Base-by-base conservation (phyloP, 2,888 invertebrate species). In the Hydrotaea diabolus region DNA sequence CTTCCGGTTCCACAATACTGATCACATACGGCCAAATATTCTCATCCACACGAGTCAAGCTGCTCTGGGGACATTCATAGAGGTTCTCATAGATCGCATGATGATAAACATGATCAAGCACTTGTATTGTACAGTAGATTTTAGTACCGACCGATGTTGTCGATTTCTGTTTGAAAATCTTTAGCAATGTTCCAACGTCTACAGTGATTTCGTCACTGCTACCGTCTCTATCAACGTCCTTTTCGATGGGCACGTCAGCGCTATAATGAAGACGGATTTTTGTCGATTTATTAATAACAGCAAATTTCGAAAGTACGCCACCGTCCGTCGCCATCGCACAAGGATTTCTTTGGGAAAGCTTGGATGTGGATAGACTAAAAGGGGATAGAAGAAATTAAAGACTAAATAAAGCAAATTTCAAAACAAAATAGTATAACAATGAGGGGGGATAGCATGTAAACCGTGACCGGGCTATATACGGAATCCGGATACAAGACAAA, bases 11-110 rank as follows among this genome's bases (percentile, higher is more conserved):
- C 19, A 90, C 87, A 80, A 95, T 93, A 15, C 94, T 93, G 71
- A 93, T 93, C 55, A 94, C 89, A 88, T 92, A 94, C 49, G 93
- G 93, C 93, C 93, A 94, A 57, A 94, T 87, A 71, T 90, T 91
- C 72, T 90, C 89, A 15, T 85, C 43, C 13, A 92, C 90, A 76
- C 66, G 78, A 21, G 86, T 82, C 23, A 91, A 86, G 85, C 88
- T 85, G 39, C 79, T 83, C 49, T 84, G 84, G 2, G 88, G 88
- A 80, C 91, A 91, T 85, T 89, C 88, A 73, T 90, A 91, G 11
- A 90, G 86, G 82, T 90, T 90, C 73, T 89, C 89, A 82, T 88
- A 89, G 2, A 89, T 88, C 7, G 88, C 86, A 75, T 86, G 77
- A 39, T 88, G 87, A 62, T 88, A 87, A 7, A 86, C 85, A 64